Conservation (phyloP, 2,797 vertebrate genomes). For the Lepidocolaptes lacrymiger region DNA sequence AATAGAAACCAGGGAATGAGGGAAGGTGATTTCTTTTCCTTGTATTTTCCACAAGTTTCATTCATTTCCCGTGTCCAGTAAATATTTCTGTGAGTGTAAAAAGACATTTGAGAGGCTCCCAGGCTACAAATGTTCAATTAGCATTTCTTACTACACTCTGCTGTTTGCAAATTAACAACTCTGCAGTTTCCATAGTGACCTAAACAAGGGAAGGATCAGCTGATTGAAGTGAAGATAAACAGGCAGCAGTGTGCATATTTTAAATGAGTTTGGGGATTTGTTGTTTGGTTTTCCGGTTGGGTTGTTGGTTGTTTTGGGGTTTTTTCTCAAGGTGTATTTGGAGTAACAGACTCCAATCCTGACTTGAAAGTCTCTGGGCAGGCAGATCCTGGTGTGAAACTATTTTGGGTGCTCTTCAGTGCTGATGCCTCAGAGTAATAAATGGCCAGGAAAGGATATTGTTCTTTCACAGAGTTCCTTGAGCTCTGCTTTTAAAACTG, state of each 20-base stretch:
- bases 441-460: background rate
- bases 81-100: background rate
- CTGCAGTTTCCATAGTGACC: slow-evolving; percentile 1
- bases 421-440: background rate
- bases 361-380: background rate
- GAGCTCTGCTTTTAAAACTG: background rate
- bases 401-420: background rate
- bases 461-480: background rate
- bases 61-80: background rate
- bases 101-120: background rate
- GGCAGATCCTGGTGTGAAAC: background rate
- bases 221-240: slow-evolving; percentile 2
- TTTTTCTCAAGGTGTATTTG: background rate
- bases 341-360: background rate
- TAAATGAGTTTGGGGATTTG: background rate
- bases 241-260: background rate
- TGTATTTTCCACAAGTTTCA: background rate
- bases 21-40: background rate
- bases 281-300: background rate
- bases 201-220: slow-evolving; percentile 10
- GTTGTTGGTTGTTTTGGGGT: background rate
- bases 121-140: slow-evolving; percentile 19
- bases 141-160: background rate
- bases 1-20: background rate
- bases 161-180: slow-evolving; percentile 23